Base-by-base conservation (phyloP, 2,113 vertebrate genomes). In the Conger conger region DNA sequence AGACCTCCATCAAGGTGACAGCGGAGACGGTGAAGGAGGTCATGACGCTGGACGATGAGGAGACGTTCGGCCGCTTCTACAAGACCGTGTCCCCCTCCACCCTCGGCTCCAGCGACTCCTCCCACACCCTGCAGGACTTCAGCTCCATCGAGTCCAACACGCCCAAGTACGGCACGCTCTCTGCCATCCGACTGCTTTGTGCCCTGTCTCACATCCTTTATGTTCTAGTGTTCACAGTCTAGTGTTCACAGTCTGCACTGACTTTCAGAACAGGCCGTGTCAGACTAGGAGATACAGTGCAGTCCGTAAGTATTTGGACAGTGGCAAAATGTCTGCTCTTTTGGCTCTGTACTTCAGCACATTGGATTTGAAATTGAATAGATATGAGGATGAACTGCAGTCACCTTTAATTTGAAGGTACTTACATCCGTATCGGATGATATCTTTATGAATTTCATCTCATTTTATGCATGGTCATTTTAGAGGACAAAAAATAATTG, bases 81-180 rank as follows among this genome's bases (percentile, higher is more conserved):
- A 11, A 85, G 18, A 81, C 87, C 0, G 79, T 20, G 82, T 73
- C 86, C 0, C 82, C 89, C 33, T 81, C 86, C 20, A 50, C 90
- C 0, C 4, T 88, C 76, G 86, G 89, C 4, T 76, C 85, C 83
- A 38, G 82, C 0, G 33, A 20, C 0, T 38, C 90, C 40, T 84
- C 88, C 30, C 92, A 92, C 54, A 60, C 83, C 0, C 91, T 93
- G 79, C 92, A 91, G 79, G 93, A 94, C 90, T 92, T 96, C 84
- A 92, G 76, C 23, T 57, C 90, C 57, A 87, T 96, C 90, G 94
- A 94, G 89, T 93, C 91, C 82, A 92, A 86, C 91, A 90, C 91
- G 0, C 93, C 90, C 82, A 95, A 50, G 88, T 87, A 87, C 15
- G 82, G 30, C 76, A 60, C n/a, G 16, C 57, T 40, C n/a, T 3